These are phyloP conservation scores for Meteorus sp. DNA, from an alignment of 1,140 invertebrate species.

Conservation along the genomic window DNA sequence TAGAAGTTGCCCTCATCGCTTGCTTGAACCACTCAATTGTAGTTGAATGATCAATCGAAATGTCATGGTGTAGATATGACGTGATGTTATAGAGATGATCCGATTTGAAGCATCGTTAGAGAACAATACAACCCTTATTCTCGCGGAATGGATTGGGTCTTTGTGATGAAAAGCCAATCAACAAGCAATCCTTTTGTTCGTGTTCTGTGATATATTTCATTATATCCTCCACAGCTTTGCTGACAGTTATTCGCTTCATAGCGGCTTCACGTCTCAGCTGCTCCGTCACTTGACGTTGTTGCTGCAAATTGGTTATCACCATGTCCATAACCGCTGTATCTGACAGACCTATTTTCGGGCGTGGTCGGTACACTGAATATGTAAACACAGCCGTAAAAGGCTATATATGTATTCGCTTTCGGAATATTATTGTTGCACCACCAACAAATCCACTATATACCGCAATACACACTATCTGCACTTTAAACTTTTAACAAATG, in stretches of 20 bases:
- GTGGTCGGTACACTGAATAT: slow-evolving; percentile 34
- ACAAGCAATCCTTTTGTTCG: slow-evolving; percentile 91
- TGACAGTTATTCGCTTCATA: slow-evolving; percentile 83
- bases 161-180: slow-evolving; percentile 93
- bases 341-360: slow-evolving; percentile 73
- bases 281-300: slow-evolving; percentile 90
- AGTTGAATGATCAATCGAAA: too few relatives aligned
- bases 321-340: slow-evolving; percentile 86
- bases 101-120: slow-evolving; percentile 59
- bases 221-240: slow-evolving; percentile 90
- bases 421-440: background rate
- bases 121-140: slow-evolving; percentile 87
- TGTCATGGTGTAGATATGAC: background rate
- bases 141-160: slow-evolving; percentile 97
- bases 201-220: slow-evolving; percentile 92
- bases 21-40: too few relatives aligned
- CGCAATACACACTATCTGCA: too few relatives aligned
- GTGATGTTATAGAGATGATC: background rate
- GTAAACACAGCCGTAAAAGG: slow-evolving; percentile 20
- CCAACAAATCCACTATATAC: too few relatives aligned
- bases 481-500: too few relatives aligned
- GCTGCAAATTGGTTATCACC: slow-evolving; percentile 87
- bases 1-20: too few relatives aligned
- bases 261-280: slow-evolving; percentile 90
- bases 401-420: background rate